These are phyloP conservation scores for Potorous gilbertii DNA, from an alignment of 2,797 vertebrate genomes.

Conservation along the genomic window DNA sequence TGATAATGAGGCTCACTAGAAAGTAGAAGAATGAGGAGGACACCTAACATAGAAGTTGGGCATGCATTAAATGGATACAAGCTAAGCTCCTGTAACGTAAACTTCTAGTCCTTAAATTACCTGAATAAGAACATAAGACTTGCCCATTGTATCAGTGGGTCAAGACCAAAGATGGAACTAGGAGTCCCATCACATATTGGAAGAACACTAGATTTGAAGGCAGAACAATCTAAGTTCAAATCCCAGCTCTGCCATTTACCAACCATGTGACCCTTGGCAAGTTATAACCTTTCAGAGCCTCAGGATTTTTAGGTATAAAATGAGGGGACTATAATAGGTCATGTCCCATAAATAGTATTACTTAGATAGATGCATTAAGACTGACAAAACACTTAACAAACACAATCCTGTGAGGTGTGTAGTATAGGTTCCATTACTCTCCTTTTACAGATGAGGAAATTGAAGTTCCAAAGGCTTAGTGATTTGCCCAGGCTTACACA, in stretches of 20 bases:
- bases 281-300: not conserved
- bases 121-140: not conserved
- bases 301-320: not conserved
- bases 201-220: not conserved
- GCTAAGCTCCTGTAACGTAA: not conserved
- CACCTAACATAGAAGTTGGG: not conserved
- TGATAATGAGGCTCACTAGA: not conserved
- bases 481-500: not conserved
- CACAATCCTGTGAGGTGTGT: not conserved
- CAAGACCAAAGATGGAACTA: not conserved
- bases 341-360: not conserved
- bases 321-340: not conserved
- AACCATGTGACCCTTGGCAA: not conserved
- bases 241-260: not conserved
- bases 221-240: not conserved
- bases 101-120: not conserved
- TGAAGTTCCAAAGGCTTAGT: not conserved
- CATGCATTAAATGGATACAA: not conserved
- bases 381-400: not conserved
- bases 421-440: not conserved
- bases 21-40: not conserved
- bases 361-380: not conserved
- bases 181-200: not conserved
- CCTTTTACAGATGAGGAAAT: not conserved
- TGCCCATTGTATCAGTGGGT: not conserved